Evolutionary conservation across 2,797 vertebrate species (phyloP).

Genomic region (Peromyscus attwateri): DNA sequence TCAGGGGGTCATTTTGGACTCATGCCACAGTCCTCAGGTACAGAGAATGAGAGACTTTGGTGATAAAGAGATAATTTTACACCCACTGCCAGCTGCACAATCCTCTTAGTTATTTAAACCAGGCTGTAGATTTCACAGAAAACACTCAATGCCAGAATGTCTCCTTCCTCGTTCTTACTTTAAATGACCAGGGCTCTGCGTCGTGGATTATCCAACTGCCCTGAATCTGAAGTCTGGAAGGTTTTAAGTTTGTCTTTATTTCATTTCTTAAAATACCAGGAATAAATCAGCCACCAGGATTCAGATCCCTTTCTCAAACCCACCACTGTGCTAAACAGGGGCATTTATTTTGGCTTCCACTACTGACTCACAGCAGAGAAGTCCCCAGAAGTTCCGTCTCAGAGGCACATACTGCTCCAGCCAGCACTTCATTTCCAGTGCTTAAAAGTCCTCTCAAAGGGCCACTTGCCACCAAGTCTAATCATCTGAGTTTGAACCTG

Average conservation of each 20-base stretch:
- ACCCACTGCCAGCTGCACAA: not conserved
- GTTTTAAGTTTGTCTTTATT: not conserved
- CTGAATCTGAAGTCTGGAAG: not conserved
- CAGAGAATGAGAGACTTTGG: not conserved
- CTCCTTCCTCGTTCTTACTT: not conserved
- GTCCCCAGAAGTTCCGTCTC: not conserved
- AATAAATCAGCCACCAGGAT: not conserved
- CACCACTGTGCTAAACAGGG: not conserved
- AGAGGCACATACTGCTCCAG: rapidly evolving
- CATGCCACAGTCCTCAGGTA: not conserved
- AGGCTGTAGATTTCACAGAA: not conserved
- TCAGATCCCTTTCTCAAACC: not conserved
- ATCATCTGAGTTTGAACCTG: not conserved
- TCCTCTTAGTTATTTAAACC: not conserved
- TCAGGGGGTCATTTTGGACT: not conserved
- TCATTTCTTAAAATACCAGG: not conserved
- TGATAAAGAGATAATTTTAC: not conserved
- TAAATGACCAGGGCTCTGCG: not conserved
- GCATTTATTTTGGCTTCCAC: not conserved
- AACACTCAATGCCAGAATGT: not conserved
- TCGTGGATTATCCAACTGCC: not conserved
- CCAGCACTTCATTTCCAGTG: not conserved
- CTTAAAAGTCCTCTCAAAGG: not conserved
- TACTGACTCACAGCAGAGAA: not conserved
- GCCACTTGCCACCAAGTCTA: not conserved